A percentile compares a stretch with the other conserved stretches of the same genome.
These are phyloP conservation scores for Bothrops jararaca DNA, from an alignment of 2,113 vertebrate species.

Conservation along the genomic window DNA sequence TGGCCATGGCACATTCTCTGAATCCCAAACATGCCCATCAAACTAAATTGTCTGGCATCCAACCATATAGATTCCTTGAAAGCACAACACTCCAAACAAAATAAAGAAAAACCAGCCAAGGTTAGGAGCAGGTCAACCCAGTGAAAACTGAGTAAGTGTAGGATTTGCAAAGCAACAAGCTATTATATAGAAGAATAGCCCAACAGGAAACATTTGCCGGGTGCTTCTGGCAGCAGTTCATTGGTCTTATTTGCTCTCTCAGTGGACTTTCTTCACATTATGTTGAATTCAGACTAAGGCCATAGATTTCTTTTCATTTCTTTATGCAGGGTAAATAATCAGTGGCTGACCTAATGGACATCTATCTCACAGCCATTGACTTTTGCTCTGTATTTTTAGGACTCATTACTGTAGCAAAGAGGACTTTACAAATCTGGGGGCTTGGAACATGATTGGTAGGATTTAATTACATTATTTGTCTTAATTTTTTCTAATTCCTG, in stretches of 20 bases:
- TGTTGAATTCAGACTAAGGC: slow-evolving; percentile 16
- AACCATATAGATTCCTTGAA: not conserved
- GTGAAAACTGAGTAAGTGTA: not conserved
- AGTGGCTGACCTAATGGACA: not conserved
- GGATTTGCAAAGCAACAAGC: not conserved
- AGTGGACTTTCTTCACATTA: slow-evolving; percentile 17
- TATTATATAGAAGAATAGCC: not conserved
- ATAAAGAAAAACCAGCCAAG: not conserved
- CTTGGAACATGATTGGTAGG: not conserved
- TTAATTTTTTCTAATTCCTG: slow-evolving; percentile 31
- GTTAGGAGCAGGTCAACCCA: not conserved
- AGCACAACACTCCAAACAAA: not conserved
- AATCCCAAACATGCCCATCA: not conserved
- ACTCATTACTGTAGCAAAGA: not conserved
- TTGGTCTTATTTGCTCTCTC: not conserved
- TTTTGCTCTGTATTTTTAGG: slow-evolving; percentile 3
- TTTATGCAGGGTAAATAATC: slow-evolving; percentile 12
- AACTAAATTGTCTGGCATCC: not conserved
- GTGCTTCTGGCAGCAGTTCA: not conserved
- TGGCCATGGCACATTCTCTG: not conserved
- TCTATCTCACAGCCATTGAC: not conserved
- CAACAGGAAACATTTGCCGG: slow-evolving; percentile 3
- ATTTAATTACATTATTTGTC: slow-evolving; percentile 32
- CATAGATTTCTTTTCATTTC: slow-evolving; percentile 9
- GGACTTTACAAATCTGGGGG: slow-evolving; percentile 25